Evolutionary conservation across 1,140 invertebrate species (phyloP).

Genomic region (Adoxophyes honmai): DNA sequence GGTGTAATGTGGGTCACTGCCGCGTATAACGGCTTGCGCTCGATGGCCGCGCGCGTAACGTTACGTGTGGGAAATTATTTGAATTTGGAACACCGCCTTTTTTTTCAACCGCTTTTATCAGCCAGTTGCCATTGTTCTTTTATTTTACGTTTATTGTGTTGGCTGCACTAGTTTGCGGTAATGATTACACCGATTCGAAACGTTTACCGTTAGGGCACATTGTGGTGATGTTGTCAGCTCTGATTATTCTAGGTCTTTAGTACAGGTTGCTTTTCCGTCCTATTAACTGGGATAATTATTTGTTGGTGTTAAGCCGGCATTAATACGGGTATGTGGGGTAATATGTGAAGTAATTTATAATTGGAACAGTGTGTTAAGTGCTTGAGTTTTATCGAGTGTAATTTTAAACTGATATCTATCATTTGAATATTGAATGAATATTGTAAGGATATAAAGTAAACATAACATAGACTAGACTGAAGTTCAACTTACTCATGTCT

Average conservation of each 20-base stretch:
- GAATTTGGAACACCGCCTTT: constrained; percentile 67
- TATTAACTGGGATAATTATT: constrained; percentile 12
- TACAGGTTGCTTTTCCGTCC: neutral
- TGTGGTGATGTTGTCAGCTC: neutral
- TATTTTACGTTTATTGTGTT: constrained; percentile 42
- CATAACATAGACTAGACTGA: too few relatives aligned
- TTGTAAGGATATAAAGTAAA: too few relatives aligned
- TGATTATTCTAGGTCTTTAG: constrained; percentile 8
- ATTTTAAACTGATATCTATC: too few relatives aligned
- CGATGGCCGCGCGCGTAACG: constrained; percentile 72
- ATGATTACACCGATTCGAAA: constrained; percentile 40
- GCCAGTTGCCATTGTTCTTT: constrained; percentile 60
- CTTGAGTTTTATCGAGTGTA: too few relatives aligned
- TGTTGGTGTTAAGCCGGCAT: constrained; percentile 1
- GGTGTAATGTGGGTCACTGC: constrained; percentile 66
- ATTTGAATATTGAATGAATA: too few relatives aligned
- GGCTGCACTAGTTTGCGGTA: constrained; percentile 45
- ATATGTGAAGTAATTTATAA: neutral
- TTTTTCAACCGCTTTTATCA: constrained; percentile 62
- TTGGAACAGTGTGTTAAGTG: too few relatives aligned
- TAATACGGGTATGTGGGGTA: neutral
- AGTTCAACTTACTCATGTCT: too few relatives aligned
- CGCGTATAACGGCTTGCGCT: constrained; percentile 72
- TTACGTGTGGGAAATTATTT: constrained; percentile 76
- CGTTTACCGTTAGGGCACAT: constrained; percentile 46